Evolutionary conservation across 2,113 vertebrate species (phyloP).

Genomic region (Rhea pennata): DNA sequence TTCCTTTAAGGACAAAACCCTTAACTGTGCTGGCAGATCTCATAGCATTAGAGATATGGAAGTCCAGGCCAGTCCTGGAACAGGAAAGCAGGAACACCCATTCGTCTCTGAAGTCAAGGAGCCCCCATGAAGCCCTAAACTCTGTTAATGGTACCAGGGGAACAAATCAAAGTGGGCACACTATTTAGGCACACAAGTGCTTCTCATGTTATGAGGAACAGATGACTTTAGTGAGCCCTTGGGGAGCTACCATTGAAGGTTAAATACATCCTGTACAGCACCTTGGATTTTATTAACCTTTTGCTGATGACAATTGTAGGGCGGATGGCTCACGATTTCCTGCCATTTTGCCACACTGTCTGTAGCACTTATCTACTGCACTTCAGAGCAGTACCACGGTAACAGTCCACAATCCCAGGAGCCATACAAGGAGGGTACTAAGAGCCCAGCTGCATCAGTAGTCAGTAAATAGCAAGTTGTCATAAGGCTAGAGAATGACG

Average conservation of each 20-base stretch:
- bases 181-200: neutral
- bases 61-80: neutral
- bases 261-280: neutral
- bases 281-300: neutral
- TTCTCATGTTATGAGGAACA: neutral
- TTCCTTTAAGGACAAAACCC: neutral
- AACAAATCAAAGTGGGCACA: neutral
- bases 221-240: neutral
- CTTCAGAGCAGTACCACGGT: neutral
- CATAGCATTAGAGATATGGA: neutral
- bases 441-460: neutral
- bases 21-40: neutral
- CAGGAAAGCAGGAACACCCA: neutral
- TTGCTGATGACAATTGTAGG: neutral
- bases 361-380: neutral
- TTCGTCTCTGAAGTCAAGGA: neutral
- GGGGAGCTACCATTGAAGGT: neutral
- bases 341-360: neutral
- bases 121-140: neutral
- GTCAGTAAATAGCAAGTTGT: neutral
- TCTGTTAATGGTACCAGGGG: neutral
- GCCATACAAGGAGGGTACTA: neutral
- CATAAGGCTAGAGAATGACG: neutral
- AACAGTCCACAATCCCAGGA: neutral
- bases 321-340: neutral